Evolutionary conservation across 1,140 invertebrate genomes (phyloP).

Genomic region (Dinoponera quadriceps): DNA sequence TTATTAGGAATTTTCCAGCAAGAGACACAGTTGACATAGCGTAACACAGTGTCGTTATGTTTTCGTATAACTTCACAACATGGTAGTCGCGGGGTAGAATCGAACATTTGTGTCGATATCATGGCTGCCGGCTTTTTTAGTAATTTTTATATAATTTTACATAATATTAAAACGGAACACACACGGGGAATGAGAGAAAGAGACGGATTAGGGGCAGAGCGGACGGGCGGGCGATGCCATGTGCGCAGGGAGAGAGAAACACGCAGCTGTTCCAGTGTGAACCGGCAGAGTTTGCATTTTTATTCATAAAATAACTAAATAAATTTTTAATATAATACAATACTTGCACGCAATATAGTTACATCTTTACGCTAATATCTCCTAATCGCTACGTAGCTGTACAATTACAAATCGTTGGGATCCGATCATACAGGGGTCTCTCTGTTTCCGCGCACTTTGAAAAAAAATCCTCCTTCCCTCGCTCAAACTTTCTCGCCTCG

Average conservation of each 20-base stretch:
- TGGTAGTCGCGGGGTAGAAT: no score
- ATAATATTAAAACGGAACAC: no score
- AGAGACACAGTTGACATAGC: no score
- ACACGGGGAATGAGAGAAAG: constrained; percentile 21
- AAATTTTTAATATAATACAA: constrained; percentile 78
- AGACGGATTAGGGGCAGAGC: background rate
- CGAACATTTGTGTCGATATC: background rate
- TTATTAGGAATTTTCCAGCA: no score
- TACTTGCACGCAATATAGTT: constrained; percentile 72
- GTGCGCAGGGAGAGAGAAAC: background rate
- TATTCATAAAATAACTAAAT: constrained; percentile 79
- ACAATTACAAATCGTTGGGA: constrained; percentile 74
- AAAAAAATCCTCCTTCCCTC: background rate
- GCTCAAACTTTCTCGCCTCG: background rate
- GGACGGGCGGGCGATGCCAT: no score
- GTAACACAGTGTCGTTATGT: no score
- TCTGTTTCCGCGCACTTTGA: background rate
- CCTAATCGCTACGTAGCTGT: constrained; percentile 69
- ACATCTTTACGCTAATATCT: constrained; percentile 63
- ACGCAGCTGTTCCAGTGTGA: constrained; percentile 27
- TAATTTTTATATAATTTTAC: no score
- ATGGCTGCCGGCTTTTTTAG: no score
- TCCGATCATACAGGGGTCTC: constrained; percentile 68
- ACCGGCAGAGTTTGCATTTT: constrained; percentile 67
- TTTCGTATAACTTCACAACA: no score